Evolutionary conservation across 2,888 invertebrate species (phyloP).

Genomic region (Rhabditophanes sp.): DNA sequence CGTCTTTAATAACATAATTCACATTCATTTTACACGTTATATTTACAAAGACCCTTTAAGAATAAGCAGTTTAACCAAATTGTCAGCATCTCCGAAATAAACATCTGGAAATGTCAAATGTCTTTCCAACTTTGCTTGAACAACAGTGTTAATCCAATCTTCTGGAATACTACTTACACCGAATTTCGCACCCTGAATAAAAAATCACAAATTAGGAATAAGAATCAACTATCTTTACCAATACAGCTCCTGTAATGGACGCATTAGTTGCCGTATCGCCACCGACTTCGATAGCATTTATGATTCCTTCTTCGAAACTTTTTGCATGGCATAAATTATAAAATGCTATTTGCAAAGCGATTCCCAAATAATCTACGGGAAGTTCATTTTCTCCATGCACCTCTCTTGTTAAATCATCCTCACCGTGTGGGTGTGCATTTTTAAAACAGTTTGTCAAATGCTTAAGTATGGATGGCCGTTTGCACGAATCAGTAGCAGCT

Average conservation of each 20-base stretch:
- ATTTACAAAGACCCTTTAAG: conserved; percentile 7
- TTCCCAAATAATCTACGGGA: conserved; percentile 10
- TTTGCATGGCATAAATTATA: conserved; percentile 7
- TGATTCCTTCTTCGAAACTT: conserved; percentile 8
- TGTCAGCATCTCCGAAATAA: conserved; percentile 6
- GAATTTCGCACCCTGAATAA: conserved; percentile 6
- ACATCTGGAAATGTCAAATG: conserved; percentile 9
- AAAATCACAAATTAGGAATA: neutral
- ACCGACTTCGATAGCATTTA: conserved; percentile 7
- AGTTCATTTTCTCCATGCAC: conserved; percentile 5
- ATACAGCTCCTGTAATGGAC: conserved; percentile 8
- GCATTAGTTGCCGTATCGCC: conserved; percentile 10
- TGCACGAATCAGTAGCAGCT: conserved; percentile 4
- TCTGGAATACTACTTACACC: conserved; percentile 7
- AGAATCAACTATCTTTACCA: conserved; percentile 1
- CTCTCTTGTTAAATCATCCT: conserved; percentile 4
- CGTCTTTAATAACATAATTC: too few relatives aligned
- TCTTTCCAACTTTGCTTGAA: conserved; percentile 7
- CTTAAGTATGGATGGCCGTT: conserved; percentile 6
- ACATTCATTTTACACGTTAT: too few relatives aligned
- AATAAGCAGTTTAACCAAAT: conserved; percentile 9
- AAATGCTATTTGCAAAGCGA: conserved; percentile 9
- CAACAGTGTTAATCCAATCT: conserved; percentile 7
- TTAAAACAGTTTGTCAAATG: conserved; percentile 5
- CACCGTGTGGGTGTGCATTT: conserved; percentile 8